These are phyloP conservation scores for Amiota mariae DNA, from an alignment of 2,888 invertebrate species.

Conservation along the genomic window DNA sequence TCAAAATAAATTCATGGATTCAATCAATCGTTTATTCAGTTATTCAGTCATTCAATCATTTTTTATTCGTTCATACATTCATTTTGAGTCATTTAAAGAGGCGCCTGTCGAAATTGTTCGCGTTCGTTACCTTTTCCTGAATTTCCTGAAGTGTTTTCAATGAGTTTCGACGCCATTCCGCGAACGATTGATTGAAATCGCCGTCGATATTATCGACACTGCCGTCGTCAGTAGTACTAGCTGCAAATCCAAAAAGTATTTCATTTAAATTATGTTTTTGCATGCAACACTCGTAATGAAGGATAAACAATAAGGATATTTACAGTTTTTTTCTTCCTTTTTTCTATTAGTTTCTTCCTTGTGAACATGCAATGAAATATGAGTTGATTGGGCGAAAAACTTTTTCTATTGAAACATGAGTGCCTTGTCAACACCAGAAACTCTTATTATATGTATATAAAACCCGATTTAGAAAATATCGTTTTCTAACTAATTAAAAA, in stretches of 20 bases:
- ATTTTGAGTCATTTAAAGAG: constrained; percentile 65
- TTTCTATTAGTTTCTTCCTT: constrained; percentile 59
- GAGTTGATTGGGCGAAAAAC: constrained; percentile 54
- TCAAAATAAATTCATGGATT: neutral
- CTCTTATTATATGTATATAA: too few species aligned
- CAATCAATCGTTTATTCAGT: neutral
- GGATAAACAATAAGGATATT: neutral
- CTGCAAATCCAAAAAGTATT: too few species aligned
- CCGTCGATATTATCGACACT: neutral
- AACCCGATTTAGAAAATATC: too few species aligned
- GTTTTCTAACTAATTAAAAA: constrained; percentile 5
- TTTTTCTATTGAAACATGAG: neutral
- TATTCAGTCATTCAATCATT: neutral
- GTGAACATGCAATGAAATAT: constrained; percentile 63
- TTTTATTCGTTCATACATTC: constrained; percentile 39
- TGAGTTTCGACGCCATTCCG: constrained; percentile 33
- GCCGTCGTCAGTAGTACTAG: neutral
- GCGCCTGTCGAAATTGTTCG: constrained; percentile 61
- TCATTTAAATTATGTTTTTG: too few species aligned
- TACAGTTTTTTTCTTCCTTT: neutral
- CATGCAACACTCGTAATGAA: neutral
- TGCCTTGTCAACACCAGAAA: too few species aligned
- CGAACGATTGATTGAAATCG: constrained; percentile 61
- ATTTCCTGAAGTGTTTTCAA: constrained; percentile 1
- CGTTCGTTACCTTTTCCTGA: neutral